Conservation (phyloP, 2,113 vertebrate genomes). For the Todiramphus saurophagus region DNA sequence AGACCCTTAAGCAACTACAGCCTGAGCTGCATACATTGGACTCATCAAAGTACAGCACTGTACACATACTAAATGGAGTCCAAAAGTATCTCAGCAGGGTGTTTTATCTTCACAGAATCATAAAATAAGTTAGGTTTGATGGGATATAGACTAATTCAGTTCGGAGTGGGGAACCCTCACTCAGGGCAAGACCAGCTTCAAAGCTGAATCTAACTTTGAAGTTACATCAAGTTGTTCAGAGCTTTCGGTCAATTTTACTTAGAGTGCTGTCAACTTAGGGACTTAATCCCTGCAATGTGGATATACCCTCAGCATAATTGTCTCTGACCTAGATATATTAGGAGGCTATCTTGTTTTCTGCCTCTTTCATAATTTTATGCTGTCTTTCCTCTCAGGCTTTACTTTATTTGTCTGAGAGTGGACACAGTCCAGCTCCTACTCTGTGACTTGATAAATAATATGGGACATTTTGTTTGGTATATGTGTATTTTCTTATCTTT, state of each 20-base stretch:
- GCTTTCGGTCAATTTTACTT: background rate
- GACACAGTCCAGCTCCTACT: background rate
- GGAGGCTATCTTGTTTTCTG: background rate
- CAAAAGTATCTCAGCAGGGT: background rate
- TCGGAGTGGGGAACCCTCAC: background rate
- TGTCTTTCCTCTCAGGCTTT: background rate
- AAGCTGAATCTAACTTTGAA: constrained; percentile 15
- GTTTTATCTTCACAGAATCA: background rate
- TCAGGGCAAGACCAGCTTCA: constrained; percentile 10
- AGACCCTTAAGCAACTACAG: background rate
- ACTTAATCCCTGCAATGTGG: background rate
- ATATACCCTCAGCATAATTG: background rate
- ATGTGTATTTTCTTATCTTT: background rate
- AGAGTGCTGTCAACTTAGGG: background rate
- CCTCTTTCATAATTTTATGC: background rate
- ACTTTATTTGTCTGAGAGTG: background rate
- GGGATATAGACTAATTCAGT: background rate
- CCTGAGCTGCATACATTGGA: background rate
- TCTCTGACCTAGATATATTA: background rate
- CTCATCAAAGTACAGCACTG: constrained; percentile 15
- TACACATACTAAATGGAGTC: background rate
- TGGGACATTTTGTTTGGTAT: background rate
- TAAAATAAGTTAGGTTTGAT: background rate
- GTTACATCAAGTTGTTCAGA: background rate
- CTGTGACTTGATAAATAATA: background rate